Percentiles rank a stretch among this genome's conserved stretches.
phyloP scores from a whole-genome alignment of 2,113 vertebrate species.

The Lasiurus borealis region DNA sequence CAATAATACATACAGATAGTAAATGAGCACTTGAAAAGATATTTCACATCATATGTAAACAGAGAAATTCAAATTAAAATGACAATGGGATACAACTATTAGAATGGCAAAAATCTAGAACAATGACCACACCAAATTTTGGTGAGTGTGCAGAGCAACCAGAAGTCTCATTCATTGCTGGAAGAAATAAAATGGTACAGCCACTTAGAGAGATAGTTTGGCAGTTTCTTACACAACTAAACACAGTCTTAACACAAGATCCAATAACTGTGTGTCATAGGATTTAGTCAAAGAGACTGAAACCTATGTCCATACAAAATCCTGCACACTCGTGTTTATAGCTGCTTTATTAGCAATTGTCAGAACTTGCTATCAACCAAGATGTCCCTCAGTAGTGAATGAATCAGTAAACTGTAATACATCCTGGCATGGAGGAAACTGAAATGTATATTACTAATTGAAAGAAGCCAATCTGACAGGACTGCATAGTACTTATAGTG shows the following conservation, averaged over 20 bases:
- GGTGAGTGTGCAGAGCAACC: neutral
- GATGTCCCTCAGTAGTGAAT: neutral
- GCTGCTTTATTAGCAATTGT: neutral
- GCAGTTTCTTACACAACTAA: neutral
- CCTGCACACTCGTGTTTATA: neutral
- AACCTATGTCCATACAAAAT: neutral
- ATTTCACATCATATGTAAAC: neutral
- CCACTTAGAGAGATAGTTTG: neutral
- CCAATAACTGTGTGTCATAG: neutral
- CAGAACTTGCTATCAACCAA: neutral
- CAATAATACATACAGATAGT: neutral
- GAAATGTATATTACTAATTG: neutral
- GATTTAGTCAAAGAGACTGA: neutral
- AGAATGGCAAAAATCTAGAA: neutral
- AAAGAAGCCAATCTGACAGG: neutral
- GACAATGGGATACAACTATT: neutral
- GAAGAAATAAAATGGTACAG: neutral
- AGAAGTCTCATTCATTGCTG: neutral
- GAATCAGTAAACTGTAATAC: neutral
- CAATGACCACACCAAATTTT: neutral
- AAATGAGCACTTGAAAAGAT: neutral
- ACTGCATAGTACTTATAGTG: neutral
- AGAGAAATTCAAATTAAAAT: neutral
- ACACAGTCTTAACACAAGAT: neutral
- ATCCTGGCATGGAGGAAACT: neutral